Percentiles rank a stretch among this genome's conserved stretches.
These are phyloP conservation scores for Pelecanus crispus DNA, from an alignment of 2,113 vertebrate genomes.

Conservation along the genomic window DNA sequence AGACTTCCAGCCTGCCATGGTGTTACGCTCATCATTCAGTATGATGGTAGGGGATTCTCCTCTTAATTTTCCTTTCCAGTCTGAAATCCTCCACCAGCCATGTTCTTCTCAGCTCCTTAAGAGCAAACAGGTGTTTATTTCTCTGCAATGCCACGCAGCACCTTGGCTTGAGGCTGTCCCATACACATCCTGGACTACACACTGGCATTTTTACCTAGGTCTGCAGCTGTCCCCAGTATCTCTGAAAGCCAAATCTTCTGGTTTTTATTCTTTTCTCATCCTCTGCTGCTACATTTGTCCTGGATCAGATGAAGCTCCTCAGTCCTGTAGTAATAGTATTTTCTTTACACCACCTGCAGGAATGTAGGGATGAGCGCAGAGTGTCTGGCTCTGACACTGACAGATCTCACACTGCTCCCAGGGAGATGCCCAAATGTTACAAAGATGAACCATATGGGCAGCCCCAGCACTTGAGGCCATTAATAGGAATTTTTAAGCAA, in stretches of 20 bases:
- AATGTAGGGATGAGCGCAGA: neutral
- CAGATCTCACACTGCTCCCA: constrained; percentile 67
- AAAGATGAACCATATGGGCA: constrained; percentile 80
- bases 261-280: neutral
- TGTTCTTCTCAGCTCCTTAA: neutral
- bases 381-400: constrained; percentile 69
- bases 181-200: neutral
- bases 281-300: neutral
- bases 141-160: neutral
- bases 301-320: neutral
- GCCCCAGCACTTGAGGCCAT: constrained; percentile 58
- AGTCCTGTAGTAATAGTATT: neutral
- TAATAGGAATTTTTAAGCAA: constrained; percentile 76
- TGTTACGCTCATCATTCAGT: neutral
- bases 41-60: neutral
- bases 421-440: constrained; percentile 73
- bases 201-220: neutral
- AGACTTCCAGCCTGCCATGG: neutral
- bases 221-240: neutral
- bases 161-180: neutral
- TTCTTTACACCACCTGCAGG: neutral
- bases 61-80: neutral
- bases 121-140: neutral
- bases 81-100: neutral
- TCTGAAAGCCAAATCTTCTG: neutral